Evolutionary conservation across 2,888 invertebrate species (phyloP).

Genomic region (Maniola hyperantus): DNA sequence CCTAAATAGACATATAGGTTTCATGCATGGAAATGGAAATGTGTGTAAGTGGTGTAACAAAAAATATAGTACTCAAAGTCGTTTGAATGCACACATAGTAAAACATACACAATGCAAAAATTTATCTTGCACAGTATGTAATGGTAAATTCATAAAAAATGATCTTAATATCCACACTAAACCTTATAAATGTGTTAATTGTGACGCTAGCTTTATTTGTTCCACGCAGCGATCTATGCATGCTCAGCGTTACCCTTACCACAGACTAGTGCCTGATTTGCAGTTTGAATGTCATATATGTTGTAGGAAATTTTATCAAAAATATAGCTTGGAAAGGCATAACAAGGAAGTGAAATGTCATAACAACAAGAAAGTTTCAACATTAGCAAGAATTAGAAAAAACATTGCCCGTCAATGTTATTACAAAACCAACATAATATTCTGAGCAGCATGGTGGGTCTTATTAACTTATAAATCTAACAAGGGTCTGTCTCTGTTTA

Average conservation of each 20-base stretch:
- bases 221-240: background rate
- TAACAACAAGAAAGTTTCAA: background rate
- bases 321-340: background rate
- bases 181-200: slow-evolving; percentile 4
- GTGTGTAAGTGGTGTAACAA: background rate
- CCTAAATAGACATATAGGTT: background rate
- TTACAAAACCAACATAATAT: background rate
- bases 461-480: no score
- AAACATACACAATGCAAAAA: slow-evolving; percentile 1
- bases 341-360: background rate
- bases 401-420: background rate
- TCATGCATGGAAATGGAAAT: background rate
- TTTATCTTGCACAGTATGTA: slow-evolving; percentile 1
- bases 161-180: background rate
- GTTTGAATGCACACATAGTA: background rate
- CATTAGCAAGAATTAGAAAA: background rate
- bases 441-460: no score
- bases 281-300: background rate
- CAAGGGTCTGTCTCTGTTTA: no score
- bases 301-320: background rate
- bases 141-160: background rate
- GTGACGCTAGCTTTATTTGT: slow-evolving; percentile 2
- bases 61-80: background rate
- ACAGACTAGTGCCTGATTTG: background rate
- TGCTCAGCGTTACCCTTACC: background rate